Conservation (phyloP, 2,113 vertebrate genomes). For the Pseudopodoces humilis region DNA sequence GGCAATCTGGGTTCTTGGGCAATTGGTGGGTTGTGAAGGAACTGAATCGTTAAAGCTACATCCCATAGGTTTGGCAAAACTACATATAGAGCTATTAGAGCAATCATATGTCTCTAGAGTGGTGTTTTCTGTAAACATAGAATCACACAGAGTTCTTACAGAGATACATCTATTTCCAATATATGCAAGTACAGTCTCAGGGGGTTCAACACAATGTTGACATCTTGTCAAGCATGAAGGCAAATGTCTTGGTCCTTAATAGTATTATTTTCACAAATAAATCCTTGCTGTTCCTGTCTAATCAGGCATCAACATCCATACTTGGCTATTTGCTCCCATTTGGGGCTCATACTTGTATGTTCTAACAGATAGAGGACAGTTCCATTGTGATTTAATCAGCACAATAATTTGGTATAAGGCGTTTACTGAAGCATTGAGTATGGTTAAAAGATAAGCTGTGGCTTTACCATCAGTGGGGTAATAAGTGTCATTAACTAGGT, state of each 20-base stretch:
- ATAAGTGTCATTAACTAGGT: background rate
- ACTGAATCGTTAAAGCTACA: background rate
- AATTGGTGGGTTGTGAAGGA: background rate
- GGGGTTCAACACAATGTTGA: background rate
- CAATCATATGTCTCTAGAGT: background rate
- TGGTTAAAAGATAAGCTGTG: background rate
- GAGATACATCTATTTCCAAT: background rate
- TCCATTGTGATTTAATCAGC: background rate
- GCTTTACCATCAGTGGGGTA: background rate
- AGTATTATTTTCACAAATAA: background rate
- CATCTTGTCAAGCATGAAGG: background rate
- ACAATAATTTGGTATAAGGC: too few species aligned
- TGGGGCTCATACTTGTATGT: background rate
- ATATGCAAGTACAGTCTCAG: background rate
- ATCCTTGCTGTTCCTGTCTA: background rate
- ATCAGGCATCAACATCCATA: background rate
- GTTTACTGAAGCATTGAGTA: background rate
- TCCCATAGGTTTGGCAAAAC: background rate
- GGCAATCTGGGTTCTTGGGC: background rate
- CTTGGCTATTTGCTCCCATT: background rate
- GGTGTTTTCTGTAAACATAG: background rate
- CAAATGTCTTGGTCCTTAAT: background rate
- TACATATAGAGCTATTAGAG: background rate
- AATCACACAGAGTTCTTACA: background rate
- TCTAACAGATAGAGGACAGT: background rate